A percentile compares a stretch with the other conserved stretches of the same genome.
phyloP scores from a whole-genome alignment of 2,888 invertebrate genomes.

The Torymus texanus region DNA sequence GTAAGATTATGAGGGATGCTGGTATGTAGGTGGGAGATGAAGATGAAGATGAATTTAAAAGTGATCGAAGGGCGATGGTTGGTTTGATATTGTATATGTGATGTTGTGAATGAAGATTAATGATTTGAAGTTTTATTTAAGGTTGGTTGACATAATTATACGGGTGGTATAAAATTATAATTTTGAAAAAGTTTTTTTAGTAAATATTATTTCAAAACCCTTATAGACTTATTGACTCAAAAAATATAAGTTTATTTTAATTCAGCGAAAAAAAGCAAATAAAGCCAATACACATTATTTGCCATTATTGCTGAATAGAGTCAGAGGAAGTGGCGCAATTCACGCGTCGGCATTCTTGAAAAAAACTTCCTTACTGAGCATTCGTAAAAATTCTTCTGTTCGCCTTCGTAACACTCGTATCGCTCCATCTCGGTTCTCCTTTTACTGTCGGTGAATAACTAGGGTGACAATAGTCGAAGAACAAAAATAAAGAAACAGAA shows the following conservation, averaged over 20 bases:
- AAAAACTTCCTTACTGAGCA: conserved; percentile 2
- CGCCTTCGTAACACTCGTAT: neutral
- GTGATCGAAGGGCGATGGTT: neutral
- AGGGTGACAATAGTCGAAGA: neutral
- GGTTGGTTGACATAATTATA: too few relatives aligned
- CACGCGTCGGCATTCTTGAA: neutral
- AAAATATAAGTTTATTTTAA: too few relatives aligned
- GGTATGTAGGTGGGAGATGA: neutral
- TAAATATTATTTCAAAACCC: too few relatives aligned
- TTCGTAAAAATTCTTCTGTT: conserved; percentile 31
- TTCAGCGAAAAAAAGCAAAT: too few relatives aligned
- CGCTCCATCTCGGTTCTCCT: conserved; percentile 4
- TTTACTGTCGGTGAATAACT: conserved; percentile 17
- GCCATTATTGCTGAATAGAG: neutral
- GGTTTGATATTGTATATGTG: conserved; percentile 2
- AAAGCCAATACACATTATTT: too few relatives aligned
- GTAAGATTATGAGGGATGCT: conserved; percentile 2
- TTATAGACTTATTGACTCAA: too few relatives aligned
- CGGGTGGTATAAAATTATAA: too few relatives aligned
- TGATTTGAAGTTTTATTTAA: neutral
- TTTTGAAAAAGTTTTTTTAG: too few relatives aligned
- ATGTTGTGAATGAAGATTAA: conserved; percentile 1
- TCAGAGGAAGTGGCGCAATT: neutral
- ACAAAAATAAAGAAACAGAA: conserved; percentile 6
- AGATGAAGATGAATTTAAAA: conserved; percentile 16